These are phyloP conservation scores for Phragmatobia fuliginosa DNA, from an alignment of 2,888 invertebrate genomes.

Conservation along the genomic window DNA sequence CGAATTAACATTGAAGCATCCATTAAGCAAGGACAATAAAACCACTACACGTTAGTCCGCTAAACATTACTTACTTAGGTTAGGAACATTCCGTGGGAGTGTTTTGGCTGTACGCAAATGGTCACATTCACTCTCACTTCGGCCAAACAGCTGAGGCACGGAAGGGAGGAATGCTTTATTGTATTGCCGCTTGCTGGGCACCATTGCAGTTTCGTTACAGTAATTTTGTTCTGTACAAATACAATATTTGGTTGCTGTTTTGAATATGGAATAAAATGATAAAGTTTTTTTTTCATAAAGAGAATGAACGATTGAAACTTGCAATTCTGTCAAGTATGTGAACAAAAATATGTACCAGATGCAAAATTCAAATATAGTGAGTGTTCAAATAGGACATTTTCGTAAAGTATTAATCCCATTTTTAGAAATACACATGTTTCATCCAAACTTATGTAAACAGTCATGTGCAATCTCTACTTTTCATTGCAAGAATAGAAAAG, in stretches of 20 bases:
- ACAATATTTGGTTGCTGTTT: neutral
- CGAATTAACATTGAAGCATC: conserved; percentile 22
- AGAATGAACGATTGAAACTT: too few species aligned
- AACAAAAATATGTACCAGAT: too few species aligned
- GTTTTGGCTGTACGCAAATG: conserved; percentile 56
- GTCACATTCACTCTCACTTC: conserved; percentile 65
- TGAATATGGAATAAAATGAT: neutral
- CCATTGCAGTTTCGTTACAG: conserved; percentile 20
- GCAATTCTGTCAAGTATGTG: too few species aligned
- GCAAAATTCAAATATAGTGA: too few species aligned
- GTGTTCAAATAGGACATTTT: too few species aligned
- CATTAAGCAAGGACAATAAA: conserved; percentile 27
- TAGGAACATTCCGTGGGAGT: conserved; percentile 38
- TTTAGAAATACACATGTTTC: too few species aligned
- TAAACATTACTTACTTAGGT: conserved; percentile 36
- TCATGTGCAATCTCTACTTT: too few species aligned
- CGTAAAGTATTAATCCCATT: too few species aligned
- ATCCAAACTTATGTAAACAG: too few species aligned
- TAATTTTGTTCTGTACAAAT: conserved; percentile 25
- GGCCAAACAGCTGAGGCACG: conserved; percentile 69
- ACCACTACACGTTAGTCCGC: conserved; percentile 30
- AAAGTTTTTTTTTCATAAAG: neutral
- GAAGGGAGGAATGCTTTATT: conserved; percentile 65
- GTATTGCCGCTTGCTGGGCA: conserved; percentile 38
- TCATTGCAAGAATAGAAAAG: too few species aligned